These are phyloP conservation scores for Trichonephila clavata DNA, from an alignment of 1,140 invertebrate species.

Conservation along the genomic window DNA sequence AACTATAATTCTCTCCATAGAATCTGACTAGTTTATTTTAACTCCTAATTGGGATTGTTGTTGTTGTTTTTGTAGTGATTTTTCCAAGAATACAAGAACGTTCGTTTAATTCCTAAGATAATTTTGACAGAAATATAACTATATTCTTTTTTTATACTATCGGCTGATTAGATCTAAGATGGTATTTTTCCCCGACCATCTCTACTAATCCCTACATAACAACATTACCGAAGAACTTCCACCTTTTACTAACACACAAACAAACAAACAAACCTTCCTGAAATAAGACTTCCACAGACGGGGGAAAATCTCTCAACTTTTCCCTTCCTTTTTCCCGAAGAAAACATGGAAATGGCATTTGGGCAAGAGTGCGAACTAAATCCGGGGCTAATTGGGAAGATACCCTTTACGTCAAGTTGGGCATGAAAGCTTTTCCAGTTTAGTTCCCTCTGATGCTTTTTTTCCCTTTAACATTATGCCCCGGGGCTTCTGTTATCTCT, in stretches of 20 bases:
- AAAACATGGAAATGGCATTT: constrained; percentile 74
- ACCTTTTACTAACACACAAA: constrained; percentile 1
- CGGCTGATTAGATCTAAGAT: neutral
- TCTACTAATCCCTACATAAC: constrained; percentile 17
- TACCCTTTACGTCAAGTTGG: constrained; percentile 60
- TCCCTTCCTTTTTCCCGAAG: constrained; percentile 8
- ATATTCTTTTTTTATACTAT: neutral
- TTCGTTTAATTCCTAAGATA: too few species aligned
- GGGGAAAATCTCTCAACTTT: constrained; percentile 15
- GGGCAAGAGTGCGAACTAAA: constrained; percentile 66
- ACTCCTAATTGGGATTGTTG: too few species aligned
- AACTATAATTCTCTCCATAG: too few species aligned
- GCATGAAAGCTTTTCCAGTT: constrained; percentile 59
- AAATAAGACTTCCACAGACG: neutral
- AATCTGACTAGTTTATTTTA: too few species aligned
- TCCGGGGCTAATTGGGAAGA: constrained; percentile 66
- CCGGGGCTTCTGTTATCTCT: constrained; percentile 15
- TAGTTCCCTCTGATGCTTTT: constrained; percentile 22
- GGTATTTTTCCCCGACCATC: neutral
- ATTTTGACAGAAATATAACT: neutral
- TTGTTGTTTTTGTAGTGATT: too few species aligned
- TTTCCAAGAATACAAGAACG: too few species aligned
- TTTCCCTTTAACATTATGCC: neutral
- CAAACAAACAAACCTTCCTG: neutral
- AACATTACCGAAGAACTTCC: neutral